Evolutionary conservation across 2,797 vertebrate genomes (phyloP).

Genomic region (Mionectes olivaceus): DNA sequence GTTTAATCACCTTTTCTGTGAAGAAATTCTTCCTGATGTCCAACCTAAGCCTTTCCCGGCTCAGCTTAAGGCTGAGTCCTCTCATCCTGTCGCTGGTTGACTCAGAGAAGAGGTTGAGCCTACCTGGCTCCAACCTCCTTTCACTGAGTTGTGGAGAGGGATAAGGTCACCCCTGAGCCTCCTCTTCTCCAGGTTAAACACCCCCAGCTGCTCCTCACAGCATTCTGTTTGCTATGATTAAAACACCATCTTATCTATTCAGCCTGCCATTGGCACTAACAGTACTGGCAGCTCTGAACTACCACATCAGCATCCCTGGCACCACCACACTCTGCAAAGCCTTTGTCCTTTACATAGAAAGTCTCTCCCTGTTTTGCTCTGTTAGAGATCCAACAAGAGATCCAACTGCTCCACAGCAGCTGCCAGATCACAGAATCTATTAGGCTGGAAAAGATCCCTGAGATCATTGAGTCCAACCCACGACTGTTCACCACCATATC

Average conservation of each 20-base stretch:
- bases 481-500: fast-evolving
- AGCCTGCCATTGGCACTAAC: not conserved
- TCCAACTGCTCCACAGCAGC: not conserved
- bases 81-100: not conserved
- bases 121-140: no score
- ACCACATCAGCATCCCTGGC: no score
- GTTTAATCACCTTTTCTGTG: not conserved
- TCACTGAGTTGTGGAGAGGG: not conserved
- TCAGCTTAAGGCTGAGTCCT: not conserved
- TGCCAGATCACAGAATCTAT: not conserved
- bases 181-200: not conserved
- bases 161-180: not conserved
- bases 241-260: not conserved
- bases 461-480: fast-evolving
- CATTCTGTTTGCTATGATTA: not conserved
- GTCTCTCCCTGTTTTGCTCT: not conserved
- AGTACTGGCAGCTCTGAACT: not conserved
- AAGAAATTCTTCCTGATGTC: not conserved
- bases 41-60: not conserved
- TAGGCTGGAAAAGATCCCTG: not conserved
- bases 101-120: not conserved
- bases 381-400: not conserved
- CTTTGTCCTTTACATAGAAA: not conserved
- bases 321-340: fast-evolving
- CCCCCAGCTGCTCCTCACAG: not conserved